Base-by-base conservation (phyloP, 2,113 vertebrate genomes). In the Cebus imitator region DNA sequence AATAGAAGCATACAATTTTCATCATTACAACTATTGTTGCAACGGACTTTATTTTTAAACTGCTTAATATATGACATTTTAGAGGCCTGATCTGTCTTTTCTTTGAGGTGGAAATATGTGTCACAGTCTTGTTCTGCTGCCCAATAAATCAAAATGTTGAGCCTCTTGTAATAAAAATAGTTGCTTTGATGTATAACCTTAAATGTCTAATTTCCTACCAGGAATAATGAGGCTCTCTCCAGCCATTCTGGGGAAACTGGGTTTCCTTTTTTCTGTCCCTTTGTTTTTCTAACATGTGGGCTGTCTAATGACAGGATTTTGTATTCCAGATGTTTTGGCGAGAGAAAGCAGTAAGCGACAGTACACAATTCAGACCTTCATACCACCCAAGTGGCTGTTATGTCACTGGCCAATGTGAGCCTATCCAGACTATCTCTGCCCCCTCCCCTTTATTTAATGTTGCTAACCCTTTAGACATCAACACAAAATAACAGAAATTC, bases 321-420 rank as follows among this genome's bases (percentile, higher is more conserved):
- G 97, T 66, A 97, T 98, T 98, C 97, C 99, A 99, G 98, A 98
- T 99, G 98, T 98, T 98, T 98, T 98, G 98, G 98, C 89, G 95
- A 98, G 57, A 98, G 89, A 98, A 98, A 98, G 94, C 87, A 96
- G 57, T 97, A 95, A 98, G 95, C 0, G 1, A 84, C 64, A 21
- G 95, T 97, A 97, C 88, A 98, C 85, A 97, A 97, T 96, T 90
- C 98, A 96, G 97, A 96, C 98, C 94, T 93, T 81, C 96, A 85
- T 98, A 98, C 99, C 99, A 99, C 99, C 98, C 99, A 99, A 98
- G 98, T 98, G 98, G 98, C 70, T 94, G 80, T 97, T 93, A 96
- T 88, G 37, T 98, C 95, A 95, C 97, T 95, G 96, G 80, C 94
- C 97, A 78, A 72, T 2, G 6, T 96, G 98, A 98, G 96, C 89